phyloP scores from a whole-genome alignment of 64 coral and sea anemone genomes.

The Dendronephthya gigantea region DNA sequence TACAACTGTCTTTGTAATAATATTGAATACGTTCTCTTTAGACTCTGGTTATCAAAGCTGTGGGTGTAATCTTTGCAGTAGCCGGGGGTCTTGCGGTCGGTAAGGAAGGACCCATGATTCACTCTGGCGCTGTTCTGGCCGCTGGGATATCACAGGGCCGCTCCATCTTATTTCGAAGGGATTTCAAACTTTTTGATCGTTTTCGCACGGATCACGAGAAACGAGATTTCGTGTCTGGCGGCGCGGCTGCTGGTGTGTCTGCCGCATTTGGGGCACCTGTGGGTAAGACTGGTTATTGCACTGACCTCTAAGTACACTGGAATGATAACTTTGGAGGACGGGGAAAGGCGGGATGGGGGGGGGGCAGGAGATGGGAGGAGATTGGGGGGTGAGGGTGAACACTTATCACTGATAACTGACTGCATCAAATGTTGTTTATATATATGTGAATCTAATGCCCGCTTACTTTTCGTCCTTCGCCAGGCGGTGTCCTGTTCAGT shows the following conservation, averaged over 20 bases:
- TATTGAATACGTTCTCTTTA: slow-evolving; percentile 1
- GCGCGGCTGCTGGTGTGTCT: slow-evolving; percentile 87
- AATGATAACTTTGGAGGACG: too few relatives aligned
- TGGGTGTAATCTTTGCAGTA: slow-evolving; percentile 92
- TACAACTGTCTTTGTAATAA: not conserved
- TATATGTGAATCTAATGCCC: not conserved
- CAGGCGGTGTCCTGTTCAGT: slow-evolving; percentile 95
- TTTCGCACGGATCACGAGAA: slow-evolving; percentile 97
- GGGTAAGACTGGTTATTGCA: slow-evolving; percentile 68
- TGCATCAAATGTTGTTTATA: not conserved
- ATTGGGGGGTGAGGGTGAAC: too few relatives aligned
- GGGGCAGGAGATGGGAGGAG: too few relatives aligned
- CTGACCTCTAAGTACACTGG: too few relatives aligned
- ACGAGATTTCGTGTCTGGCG: slow-evolving; percentile 96
- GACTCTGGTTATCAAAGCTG: slow-evolving; percentile 72
- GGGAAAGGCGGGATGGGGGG: too few relatives aligned
- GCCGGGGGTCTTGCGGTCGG: slow-evolving; percentile 81
- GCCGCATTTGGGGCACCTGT: slow-evolving; percentile 97
- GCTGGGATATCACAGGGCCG: slow-evolving; percentile 91
- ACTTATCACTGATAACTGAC: too few relatives aligned
- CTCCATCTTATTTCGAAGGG: slow-evolving; percentile 72
- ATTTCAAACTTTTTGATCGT: slow-evolving; percentile 62
- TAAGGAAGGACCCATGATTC: slow-evolving; percentile 98
- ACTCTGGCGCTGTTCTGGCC: slow-evolving; percentile 84
- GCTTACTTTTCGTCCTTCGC: not conserved